Base-by-base conservation (phyloP, 2,888 invertebrate species). In the Luperina testacea region DNA sequence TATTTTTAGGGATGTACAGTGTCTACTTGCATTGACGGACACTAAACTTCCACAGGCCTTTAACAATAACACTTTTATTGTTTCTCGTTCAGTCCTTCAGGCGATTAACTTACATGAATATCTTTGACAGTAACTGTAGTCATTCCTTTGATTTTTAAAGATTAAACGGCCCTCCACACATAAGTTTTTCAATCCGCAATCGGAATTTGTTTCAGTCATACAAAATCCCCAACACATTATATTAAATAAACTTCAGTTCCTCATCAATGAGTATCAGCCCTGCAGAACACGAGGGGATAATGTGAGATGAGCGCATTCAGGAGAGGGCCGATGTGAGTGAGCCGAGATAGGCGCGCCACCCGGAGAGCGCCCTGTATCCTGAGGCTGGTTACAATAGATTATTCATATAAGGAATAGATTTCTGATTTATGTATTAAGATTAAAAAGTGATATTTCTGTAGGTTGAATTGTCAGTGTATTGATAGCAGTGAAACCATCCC, bases 261-360 rank as follows among this genome's bases (percentile, higher is more conserved):
- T 72, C 82, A 74, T 85, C 83, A 24, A 17, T 61, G 17, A n/a
- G 32, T 59, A 77, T 67, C 71, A 83, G 67, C 78, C 78, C 42
- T 78, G 75, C 78, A 57, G 69, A 67, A 57, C 42, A n/a, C 51
- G 57, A 42, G 38, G 45, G 71, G 75, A 75, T 86, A 51, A 78
- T 69, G 72, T 53, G 48, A 42, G 65, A 61, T 57, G 69, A 38
- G 73, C 61, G 82, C 85, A 72, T 79, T 77, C 72, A 75, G 73
- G 51, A 72, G 67, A 61, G 57, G 53, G 32, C 48, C 48, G 73
- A 4, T 38, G 38, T 69, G 63, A 71, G 67, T 57, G 72, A 45
- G 67, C 68, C 61, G 42, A 67, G 71, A 77, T 74, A 65, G 61
- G 64, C 75, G 3, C 59, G 38, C 38, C 63, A 20, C 73, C 68